Evolutionary conservation across 2,888 invertebrate species (phyloP), one percentile per base, ranked within the genome.

Genomic region (Cantharis nigra): DNA sequence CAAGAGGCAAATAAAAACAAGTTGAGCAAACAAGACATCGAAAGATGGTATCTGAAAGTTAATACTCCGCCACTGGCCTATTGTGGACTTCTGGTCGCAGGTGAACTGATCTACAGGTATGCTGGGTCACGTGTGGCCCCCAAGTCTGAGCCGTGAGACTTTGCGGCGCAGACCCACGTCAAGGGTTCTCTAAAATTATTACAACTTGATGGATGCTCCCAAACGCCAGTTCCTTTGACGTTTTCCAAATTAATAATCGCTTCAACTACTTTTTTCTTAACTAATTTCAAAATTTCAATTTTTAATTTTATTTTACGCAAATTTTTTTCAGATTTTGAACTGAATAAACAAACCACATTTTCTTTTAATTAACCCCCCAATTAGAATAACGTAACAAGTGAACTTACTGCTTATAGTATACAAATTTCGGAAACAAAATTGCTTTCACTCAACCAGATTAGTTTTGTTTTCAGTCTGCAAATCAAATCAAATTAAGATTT

Each of bases 21-120:
- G 77, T 72, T 72, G 73, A 79, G 72, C 77, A 79, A 79, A 79
- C 79, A 77, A 79, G 79, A 75, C 75, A 78, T 79, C 79, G 69
- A 64, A 78, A 79, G 79, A 79, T 79, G 78, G 69, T 77, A 79
- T 79, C 79, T 77, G 77, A 73, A 74, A 78, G 74, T 74, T 79
- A 79, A 79, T 79, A 78, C 79, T 78, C 79, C 79, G 79, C 79
- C 79, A 79, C 79, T 78, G 79, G 78, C 75, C 64, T 70, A 79
- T 77, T 72, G 76, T 77, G 75, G 73, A 75, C 75, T 77, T 71
- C 79, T 75, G 78, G 75, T 79, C 65, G 77, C 79, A 79, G 77
- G 79, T 77, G 79, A 74, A 76, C 63, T 26, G 76, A 72, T 70
- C 26, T 67, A 77, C 71, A 79, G 77, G 79, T 79, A 75, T 79